Base-by-base conservation (phyloP, 2,888 invertebrate genomes). In the Agelastica alni region DNA sequence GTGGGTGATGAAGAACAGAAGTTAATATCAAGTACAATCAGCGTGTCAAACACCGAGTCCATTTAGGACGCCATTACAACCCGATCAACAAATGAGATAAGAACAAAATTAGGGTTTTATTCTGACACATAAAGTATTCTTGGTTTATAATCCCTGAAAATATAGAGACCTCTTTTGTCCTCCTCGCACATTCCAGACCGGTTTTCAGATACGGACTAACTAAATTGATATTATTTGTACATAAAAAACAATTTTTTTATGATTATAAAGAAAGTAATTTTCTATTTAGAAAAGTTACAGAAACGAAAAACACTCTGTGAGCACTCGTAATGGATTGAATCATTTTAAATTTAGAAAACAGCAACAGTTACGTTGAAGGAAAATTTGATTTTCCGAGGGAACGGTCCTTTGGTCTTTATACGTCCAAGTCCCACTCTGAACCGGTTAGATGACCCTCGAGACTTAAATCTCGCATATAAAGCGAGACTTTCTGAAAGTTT, bases 61-160 rank as follows among this genome's bases (percentile, higher is more conserved):
- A 49, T 48, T 48, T 39, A 39, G 37, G 30, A 28, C 17, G 39
- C 47, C 37, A 48, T 49, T 49, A 49, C 49, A 13, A 13, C 49
- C 32, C 41, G 49, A 49, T 49, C 49, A 16, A 49, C 41, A 41
- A 42, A 42, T 22, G 14, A n/a, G 49, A 49, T 49, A 49, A 49
- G 32, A 32, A 41, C 12, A 32, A 49, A 49, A 49, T 49, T 49
- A 49, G 49, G 49, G 41, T 49, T 49, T 49, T 41, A 49, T 41
- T 31, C 41, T 49, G 49, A 41, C 41, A 42, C 49, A 49, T 49
- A 41, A 49, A 49, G 48, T 41, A 31, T 10, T 16, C 41, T 10
- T 16, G 20, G 31, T 49, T 49, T 49, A 49, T 49, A 49, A 49
- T 49, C 49, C 49, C 32, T 32, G 22, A 49, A 43, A 32, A 41